Percentiles rank a stretch among this genome's conserved stretches.
Conservation (phyloP, 2,113 vertebrate genomes). For the Entomyzon cyanotis region DNA sequence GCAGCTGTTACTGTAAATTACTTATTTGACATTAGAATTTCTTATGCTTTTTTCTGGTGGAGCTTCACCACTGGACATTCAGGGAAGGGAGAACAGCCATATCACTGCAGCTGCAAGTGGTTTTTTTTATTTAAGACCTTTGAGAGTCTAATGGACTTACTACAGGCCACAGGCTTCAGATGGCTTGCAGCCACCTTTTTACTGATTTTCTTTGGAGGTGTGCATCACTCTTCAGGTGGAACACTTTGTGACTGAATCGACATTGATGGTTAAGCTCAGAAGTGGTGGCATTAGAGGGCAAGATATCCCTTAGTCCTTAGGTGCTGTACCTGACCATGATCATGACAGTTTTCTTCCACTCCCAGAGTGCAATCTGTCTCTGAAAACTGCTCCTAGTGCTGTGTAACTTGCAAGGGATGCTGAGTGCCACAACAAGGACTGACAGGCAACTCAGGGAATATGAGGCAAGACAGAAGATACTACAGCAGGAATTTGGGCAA, state of each 20-base stretch:
- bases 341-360: not conserved
- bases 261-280: not conserved
- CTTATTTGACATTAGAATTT: accelerated
- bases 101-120: not conserved
- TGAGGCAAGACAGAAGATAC: not conserved
- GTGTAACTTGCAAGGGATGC: not conserved
- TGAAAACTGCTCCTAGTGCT: not conserved
- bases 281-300: not conserved
- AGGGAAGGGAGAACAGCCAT: accelerated
- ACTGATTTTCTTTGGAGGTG: not conserved
- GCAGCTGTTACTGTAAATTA: not conserved
- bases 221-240: not conserved
- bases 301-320: not conserved
- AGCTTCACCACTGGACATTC: not conserved
- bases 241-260: not conserved
- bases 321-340: not conserved
- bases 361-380: not conserved
- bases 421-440: not conserved
- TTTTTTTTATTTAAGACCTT: not conserved
- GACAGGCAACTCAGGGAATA: not conserved
- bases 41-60: not conserved
- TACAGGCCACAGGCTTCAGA: not conserved
- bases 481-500: not conserved
- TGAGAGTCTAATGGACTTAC: not conserved
- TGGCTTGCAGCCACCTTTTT: not conserved